Evolutionary conservation across 2,888 invertebrate genomes (phyloP).

Genomic region (Belgica antarctica): DNA sequence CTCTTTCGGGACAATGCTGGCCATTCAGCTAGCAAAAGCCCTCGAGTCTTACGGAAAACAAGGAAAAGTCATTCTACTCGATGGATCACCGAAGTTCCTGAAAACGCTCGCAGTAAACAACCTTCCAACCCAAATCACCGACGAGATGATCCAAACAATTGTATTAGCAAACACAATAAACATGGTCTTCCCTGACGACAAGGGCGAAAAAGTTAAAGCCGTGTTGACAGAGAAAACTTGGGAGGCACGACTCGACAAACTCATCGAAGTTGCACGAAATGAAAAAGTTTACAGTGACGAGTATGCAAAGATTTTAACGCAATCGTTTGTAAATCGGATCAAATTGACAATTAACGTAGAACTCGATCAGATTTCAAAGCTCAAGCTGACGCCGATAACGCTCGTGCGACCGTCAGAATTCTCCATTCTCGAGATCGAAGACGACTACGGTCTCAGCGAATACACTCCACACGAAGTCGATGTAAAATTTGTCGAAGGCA

Average conservation of each 20-base stretch:
- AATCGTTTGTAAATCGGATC: slow-evolving; percentile 22
- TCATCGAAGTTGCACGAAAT: not conserved
- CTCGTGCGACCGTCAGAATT: slow-evolving; percentile 65
- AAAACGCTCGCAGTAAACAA: slow-evolving; percentile 55
- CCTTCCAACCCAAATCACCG: slow-evolving; percentile 48
- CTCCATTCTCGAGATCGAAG: slow-evolving; percentile 58
- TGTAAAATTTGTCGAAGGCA: slow-evolving; percentile 66
- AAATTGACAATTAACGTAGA: not conserved
- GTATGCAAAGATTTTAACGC: not conserved
- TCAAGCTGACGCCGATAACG: slow-evolving; percentile 60
- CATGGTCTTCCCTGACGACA: slow-evolving; percentile 18
- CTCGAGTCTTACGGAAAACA: slow-evolving; percentile 66
- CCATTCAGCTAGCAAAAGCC: slow-evolving; percentile 70
- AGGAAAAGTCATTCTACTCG: slow-evolving; percentile 72
- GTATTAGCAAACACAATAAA: not conserved
- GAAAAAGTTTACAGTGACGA: slow-evolving; percentile 13
- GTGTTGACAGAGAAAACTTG: not conserved
- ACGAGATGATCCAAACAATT: slow-evolving; percentile 49
- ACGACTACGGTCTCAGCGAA: slow-evolving; percentile 66
- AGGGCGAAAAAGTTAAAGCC: not conserved
- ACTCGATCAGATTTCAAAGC: slow-evolving; percentile 46
- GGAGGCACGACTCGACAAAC: slow-evolving; percentile 4
- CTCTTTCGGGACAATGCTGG: slow-evolving; percentile 80
- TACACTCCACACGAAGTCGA: slow-evolving; percentile 60
- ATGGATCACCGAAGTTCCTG: slow-evolving; percentile 75